phyloP scores from a whole-genome alignment of 2,888 invertebrate genomes.

The Lasioglossum lativentre region DNA sequence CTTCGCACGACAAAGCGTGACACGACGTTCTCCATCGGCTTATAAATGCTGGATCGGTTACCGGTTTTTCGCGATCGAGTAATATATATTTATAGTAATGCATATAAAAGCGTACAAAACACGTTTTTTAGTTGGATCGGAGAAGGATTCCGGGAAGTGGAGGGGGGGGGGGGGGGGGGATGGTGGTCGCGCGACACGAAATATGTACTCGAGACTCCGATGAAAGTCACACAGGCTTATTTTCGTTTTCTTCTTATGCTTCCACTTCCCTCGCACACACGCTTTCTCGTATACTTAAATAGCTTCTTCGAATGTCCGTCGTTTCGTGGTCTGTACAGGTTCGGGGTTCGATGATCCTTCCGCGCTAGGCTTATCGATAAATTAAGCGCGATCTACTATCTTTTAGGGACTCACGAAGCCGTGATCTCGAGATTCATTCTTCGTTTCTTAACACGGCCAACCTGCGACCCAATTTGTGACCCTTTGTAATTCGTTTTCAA shows the following conservation, averaged over 20 bases:
- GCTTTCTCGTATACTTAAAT: constrained; percentile 43
- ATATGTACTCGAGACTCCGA: constrained; percentile 32
- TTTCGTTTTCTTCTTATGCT: constrained; percentile 13
- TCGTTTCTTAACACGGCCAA: not conserved
- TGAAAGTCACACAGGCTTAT: constrained; percentile 16
- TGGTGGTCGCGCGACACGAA: constrained; percentile 30
- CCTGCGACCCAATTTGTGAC: not conserved
- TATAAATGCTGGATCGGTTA: constrained; percentile 44
- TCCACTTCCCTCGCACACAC: constrained; percentile 28
- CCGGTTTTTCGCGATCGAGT: constrained; percentile 46
- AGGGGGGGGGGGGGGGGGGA: not conserved
- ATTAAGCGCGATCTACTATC: constrained; percentile 3
- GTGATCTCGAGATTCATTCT: constrained; percentile 11
- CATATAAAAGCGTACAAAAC: constrained; percentile 65
- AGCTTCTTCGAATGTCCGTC: constrained; percentile 35
- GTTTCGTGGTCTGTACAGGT: constrained; percentile 43
- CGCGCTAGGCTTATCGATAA: constrained; percentile 25
- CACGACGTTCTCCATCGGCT: constrained; percentile 18
- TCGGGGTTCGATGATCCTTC: constrained; percentile 14
- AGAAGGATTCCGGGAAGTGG: not conserved
- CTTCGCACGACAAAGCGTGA: constrained; percentile 22
- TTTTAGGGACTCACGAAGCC: not conserved
- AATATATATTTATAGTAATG: constrained; percentile 48
- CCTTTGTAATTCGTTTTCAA: not conserved
- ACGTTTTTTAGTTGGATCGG: constrained; percentile 34